Percentiles rank a stretch among this genome's conserved stretches.
These are phyloP conservation scores for Spea hammondii DNA, from an alignment of 2,797 vertebrate species.

Conservation along the genomic window DNA sequence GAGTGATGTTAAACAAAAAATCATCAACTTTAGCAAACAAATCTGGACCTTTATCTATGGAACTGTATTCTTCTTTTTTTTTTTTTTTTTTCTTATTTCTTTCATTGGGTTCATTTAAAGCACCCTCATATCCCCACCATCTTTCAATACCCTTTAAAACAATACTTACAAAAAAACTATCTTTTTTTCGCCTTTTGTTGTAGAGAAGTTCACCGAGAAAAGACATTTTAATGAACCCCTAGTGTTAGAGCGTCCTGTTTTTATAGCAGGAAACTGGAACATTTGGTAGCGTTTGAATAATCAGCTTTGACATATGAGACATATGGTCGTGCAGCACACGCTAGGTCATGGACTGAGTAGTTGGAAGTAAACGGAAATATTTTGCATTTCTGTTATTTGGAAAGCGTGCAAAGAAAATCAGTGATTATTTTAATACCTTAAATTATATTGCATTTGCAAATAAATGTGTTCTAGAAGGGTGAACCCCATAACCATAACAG, in stretches of 20 bases:
- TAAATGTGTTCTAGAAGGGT: too few species aligned
- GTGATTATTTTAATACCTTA: not conserved
- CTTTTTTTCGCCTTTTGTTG: too few species aligned
- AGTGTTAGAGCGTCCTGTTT: constrained; percentile 39
- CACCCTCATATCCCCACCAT: not conserved
- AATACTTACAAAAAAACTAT: too few species aligned
- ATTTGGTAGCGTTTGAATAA: constrained; percentile 61
- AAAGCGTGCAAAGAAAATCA: not conserved
- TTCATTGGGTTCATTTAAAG: too few species aligned
- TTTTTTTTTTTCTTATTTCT: too few species aligned
- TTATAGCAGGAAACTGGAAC: constrained; percentile 29
- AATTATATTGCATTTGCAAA: too few species aligned
- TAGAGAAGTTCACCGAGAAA: not conserved
- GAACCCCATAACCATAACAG: too few species aligned
- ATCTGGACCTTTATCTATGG: too few species aligned
- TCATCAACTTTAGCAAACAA: too few species aligned
- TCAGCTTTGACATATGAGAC: constrained; percentile 50
- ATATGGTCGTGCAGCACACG: constrained; percentile 48
- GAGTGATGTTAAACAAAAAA: too few species aligned
- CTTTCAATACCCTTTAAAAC: not conserved
- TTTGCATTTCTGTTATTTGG: not conserved
- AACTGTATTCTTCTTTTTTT: too few species aligned
- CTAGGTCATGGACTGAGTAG: constrained; percentile 31
- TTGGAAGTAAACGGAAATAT: not conserved
- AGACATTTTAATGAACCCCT: not conserved